Conservation (phyloP, 2,888 invertebrate genomes). For the Erebia aethiops region DNA sequence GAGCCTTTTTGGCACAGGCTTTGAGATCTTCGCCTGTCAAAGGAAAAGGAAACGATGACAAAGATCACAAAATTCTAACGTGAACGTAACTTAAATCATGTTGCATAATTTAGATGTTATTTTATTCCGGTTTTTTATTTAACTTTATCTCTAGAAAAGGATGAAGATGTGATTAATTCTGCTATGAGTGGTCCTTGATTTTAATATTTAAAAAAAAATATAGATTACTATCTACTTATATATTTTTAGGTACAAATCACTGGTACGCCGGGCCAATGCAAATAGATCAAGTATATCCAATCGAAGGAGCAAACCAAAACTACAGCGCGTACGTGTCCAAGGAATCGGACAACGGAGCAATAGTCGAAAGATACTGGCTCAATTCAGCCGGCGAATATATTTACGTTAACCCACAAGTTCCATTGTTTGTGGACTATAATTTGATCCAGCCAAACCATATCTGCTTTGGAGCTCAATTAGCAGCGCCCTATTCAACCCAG, state of each 20-base stretch:
- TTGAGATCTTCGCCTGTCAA: too few species aligned
- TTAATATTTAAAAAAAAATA: not conserved
- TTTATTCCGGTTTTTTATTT: too few species aligned
- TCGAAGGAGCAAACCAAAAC: constrained; percentile 76
- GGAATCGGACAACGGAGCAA: constrained; percentile 80
- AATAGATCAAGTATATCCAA: constrained; percentile 83
- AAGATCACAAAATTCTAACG: too few species aligned
- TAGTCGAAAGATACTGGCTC: constrained; percentile 88
- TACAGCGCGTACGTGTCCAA: constrained; percentile 82
- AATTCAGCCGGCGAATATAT: constrained; percentile 87
- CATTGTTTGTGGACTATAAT: constrained; percentile 88
- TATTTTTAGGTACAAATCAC: constrained; percentile 66
- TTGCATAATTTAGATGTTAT: too few species aligned
- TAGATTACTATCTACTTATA: too few species aligned
- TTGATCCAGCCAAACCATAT: constrained; percentile 76
- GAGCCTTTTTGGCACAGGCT: too few species aligned
- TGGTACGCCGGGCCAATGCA: constrained; percentile 89
- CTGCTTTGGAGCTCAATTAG: constrained; percentile 82
- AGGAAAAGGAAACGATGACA: too few species aligned
- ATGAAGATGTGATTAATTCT: too few species aligned
- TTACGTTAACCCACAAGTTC: constrained; percentile 84
- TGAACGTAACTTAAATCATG: too few species aligned
- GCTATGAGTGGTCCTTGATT: not conserved
- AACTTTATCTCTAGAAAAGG: too few species aligned
- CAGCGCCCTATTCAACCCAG: constrained; percentile 78